Base-by-base conservation (phyloP, 2,888 invertebrate genomes). In the Drosophila planitibia region DNA sequence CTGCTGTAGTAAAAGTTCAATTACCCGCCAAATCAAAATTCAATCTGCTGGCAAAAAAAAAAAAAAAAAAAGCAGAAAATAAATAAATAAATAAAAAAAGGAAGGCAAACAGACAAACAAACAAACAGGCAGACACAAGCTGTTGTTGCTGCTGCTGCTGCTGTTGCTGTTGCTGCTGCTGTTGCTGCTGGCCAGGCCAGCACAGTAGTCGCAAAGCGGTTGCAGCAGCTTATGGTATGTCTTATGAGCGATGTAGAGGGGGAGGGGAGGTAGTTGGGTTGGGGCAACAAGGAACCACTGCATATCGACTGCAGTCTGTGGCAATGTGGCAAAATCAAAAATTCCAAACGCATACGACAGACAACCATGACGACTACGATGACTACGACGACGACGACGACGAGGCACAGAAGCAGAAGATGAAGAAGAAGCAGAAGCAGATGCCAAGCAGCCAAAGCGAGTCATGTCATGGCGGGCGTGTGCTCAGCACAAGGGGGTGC, bases 11-110 rank as follows among this genome's bases (percentile, higher is more conserved):
- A 88, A 89, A 81, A 91, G 90, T 91, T 90, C 91, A 91, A 90
- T 91, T 90, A 91, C 90, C 91, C 91, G 89, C 87, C 90, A 91
- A 91, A 90, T 91, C 90, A 91, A 90, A 91, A 91, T 89, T 90
- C 90, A 90, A 90, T 90, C 87, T 87, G 83, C 83, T 84, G 82
- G 76, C 82, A 60, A 71, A 73, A 78, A 74, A 81, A 82, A 28
- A 28, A 28, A 74, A 77, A 76, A 68, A 81, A 79, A 75, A 74
- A 60, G 49, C 63, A 64, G 39, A 70, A 25, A 22, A 14, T 14
- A 47, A 57, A 67, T 59, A 62, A 58, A 80, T 57, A 59, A 44
- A 70, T 37, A 80, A 63, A 79, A 70, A 74, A 57, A 65, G 66
- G 60, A 71, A 68, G 54, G 66, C 78, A 84, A 74, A 71, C 73